phyloP scores from a whole-genome alignment of 2,113 vertebrate species.

The Sitta europaea region DNA sequence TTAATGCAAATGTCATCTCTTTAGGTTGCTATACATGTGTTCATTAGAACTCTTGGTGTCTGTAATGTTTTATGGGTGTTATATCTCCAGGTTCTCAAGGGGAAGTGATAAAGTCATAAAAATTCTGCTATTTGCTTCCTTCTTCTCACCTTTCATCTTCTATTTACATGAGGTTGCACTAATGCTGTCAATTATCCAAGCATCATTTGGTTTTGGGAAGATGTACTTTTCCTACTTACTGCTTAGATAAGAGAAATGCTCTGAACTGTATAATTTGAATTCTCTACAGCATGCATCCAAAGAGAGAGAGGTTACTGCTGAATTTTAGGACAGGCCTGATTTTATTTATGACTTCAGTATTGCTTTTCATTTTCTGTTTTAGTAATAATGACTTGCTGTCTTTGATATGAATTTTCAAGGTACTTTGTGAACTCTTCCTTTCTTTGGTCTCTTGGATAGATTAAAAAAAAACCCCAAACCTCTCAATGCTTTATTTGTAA shows the following conservation, averaged over 20 bases:
- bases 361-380: not conserved
- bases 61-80: not conserved
- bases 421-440: not conserved
- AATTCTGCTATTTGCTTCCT: conserved; percentile 6
- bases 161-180: conserved; percentile 3
- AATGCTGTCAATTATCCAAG: conserved; percentile 45
- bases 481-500: not conserved
- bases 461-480: not conserved
- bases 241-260: not conserved
- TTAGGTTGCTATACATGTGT: not conserved
- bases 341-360: conserved; percentile 13
- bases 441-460: not conserved
- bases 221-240: not conserved
- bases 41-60: not conserved
- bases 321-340: not conserved
- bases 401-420: not conserved
- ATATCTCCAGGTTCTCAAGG: not conserved
- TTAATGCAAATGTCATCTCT: conserved; percentile 9
- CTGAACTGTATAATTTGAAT: conserved; percentile 28
- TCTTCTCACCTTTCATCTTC: conserved; percentile 17
- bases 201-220: not conserved
- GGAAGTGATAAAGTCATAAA: conserved; percentile 12
- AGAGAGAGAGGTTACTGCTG: conserved; percentile 7
- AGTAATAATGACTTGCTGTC: not conserved
- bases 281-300: not conserved